Evolutionary conservation across 2,797 vertebrate genomes (phyloP), one percentile per base, ranked within the genome.

Genomic region (Pampus argenteus): DNA sequence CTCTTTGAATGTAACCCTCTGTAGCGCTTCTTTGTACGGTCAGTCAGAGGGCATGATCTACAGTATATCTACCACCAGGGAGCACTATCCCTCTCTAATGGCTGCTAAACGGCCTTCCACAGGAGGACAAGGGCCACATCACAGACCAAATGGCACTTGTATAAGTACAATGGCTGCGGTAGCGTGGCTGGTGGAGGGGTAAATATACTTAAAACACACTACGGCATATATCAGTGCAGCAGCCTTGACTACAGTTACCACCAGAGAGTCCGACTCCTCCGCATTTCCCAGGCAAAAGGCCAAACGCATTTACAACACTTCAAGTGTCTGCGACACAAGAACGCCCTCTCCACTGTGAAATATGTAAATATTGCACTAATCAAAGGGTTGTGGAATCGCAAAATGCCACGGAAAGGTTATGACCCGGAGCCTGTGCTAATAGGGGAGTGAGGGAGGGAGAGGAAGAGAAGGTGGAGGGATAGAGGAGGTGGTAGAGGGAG

Each of bases 281-380:
- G 79, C 91, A 79, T 93, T 86, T 92, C 95, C 93, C 91, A 95
- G 93, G 96, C 94, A 94, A 96, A 96, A 97, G 95, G 96, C 96
- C 95, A 97, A 94, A 95, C 88, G 90, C 94, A 95, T 96, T 96
- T 96, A 95, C 94, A 95, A 91, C 92, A 94, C 94, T 94, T 95
- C 91, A 92, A 94, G 95, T 92, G 87, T 95, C 88, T 94, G 94
- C 93, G 89, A 93, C 86, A 93, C 94, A 90, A 77, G 91, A 92
- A 93, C 86, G 84, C 90, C 92, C 91, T 92, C 95, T 95, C 92
- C 87, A 88, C 93, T 83, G 94, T 93, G 94, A 94, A 93, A 95
- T 96, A 96, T 97, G 96, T 96, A 97, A 97, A 97, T 96, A 95
- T 88, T 93, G 94, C 94, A 92, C 95, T 97, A 96, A 96, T 96